These are phyloP conservation scores for Psilopsiagon aymara DNA, from an alignment of 2,113 vertebrate species.

Conservation along the genomic window DNA sequence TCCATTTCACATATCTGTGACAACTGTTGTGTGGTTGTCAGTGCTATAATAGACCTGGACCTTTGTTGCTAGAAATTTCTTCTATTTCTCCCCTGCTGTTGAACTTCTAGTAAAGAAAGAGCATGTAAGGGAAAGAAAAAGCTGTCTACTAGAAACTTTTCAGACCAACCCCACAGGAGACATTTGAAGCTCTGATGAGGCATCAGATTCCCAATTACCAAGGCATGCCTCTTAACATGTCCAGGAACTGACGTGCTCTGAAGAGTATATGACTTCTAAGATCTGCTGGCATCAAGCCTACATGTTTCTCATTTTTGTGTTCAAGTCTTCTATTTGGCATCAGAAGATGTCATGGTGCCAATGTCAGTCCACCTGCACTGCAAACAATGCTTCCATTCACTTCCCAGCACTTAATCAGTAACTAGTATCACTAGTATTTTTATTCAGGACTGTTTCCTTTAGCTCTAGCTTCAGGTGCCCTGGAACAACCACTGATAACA, in stretches of 20 bases:
- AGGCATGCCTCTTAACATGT: not conserved
- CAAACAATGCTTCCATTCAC: not conserved
- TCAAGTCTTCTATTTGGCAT: constrained; percentile 33
- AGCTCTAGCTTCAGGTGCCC: not conserved
- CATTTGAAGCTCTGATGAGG: not conserved
- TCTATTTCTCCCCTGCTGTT: not conserved
- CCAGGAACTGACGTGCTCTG: constrained; percentile 43
- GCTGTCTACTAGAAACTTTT: not conserved
- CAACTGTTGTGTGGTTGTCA: not conserved
- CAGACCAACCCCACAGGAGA: not conserved
- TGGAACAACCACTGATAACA: not conserved
- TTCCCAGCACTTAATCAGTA: constrained; percentile 27
- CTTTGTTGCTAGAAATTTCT: not conserved
- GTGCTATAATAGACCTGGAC: not conserved
- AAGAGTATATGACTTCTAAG: constrained; percentile 12
- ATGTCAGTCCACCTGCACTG: not conserved
- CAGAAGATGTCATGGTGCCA: not conserved
- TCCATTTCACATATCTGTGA: not conserved
- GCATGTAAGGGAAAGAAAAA: not conserved
- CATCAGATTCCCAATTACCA: constrained; percentile 46
- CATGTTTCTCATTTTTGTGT: not conserved
- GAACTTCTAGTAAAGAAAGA: not conserved
- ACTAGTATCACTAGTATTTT: not conserved
- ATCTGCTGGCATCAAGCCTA: constrained; percentile 1
- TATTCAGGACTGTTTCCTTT: not conserved